Evolutionary conservation across 2,888 invertebrate genomes (phyloP), one percentile per base, ranked within the genome.

Genomic region (Stratiomys singularior): DNA sequence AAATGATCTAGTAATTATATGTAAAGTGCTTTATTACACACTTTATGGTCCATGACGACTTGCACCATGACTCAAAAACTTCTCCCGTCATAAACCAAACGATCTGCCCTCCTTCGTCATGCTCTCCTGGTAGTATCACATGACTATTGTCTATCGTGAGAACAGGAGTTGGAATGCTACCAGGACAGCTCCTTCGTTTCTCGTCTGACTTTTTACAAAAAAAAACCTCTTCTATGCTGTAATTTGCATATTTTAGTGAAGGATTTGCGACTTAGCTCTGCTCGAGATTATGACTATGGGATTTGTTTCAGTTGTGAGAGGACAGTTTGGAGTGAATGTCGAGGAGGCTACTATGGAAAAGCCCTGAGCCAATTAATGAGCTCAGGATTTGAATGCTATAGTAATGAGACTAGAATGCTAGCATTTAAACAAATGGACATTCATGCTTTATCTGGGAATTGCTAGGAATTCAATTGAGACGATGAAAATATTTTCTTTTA

Each of bases 21-120:
- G 78, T 78, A 78, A 78, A 78, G 78, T 67, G 74, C 76, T 78
- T 78, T 78, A 78, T 78, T 78, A 76, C 78, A 74, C 67, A 67
- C 66, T 78, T 78, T 76, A 78, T 78, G 78, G 67, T 64, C 78
- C 69, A 64, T 76, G 76, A 78, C 76, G 74, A 47, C 47, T 76
- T 47, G 52, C 58, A 37, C 56, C 47, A 30, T 28, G 27, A 27
- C 23, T 60, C 28, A 28, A 44, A 47, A 27, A 15, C 77, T 21
- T 72, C 47, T n/a, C 23, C 44, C 44, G 21, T 56, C 28, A 47
- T 47, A 44, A 18, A 9, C 28, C n/a, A 30, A 64, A n/a, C 47
- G 11, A 15, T 21, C 47, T 69, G 5, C 13, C 47, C 44, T 66
- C n/a, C 69, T 13, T 46, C 47, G 13, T 30, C 37, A 9, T 30